Percentiles rank a stretch among this genome's conserved stretches.
Conservation (phyloP, 2,113 vertebrate species). For the Felis catus region DNA sequence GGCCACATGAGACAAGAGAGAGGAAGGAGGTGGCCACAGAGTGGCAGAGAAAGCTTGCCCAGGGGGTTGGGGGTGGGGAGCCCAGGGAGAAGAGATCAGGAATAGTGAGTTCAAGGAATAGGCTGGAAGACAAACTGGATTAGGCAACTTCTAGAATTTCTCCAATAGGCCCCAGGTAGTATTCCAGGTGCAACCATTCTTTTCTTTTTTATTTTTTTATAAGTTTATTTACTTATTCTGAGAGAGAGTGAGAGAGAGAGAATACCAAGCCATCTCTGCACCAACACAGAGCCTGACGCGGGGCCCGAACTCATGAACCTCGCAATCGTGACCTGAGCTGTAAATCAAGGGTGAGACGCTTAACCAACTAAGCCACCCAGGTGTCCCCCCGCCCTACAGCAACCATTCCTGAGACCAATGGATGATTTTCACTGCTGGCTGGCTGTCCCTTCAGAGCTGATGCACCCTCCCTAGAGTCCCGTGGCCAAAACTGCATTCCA, state of each 20-base stretch:
- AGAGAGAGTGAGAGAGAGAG: too few relatives aligned
- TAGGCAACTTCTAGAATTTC: neutral
- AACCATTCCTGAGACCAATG: neutral
- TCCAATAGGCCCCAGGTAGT: neutral
- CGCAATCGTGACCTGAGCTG: too few relatives aligned
- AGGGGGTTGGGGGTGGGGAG: neutral
- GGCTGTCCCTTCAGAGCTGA: neutral
- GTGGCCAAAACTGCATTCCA: neutral
- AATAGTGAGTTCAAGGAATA: neutral
- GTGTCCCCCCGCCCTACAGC: too few relatives aligned
- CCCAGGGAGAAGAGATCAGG: too few relatives aligned
- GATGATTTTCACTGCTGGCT: neutral
- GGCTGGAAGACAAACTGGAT: neutral
- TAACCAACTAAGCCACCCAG: too few relatives aligned
- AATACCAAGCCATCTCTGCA: too few relatives aligned
- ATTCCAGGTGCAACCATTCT: too few relatives aligned
- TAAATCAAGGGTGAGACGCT: too few relatives aligned
- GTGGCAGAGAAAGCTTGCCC: neutral
- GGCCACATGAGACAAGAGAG: neutral
- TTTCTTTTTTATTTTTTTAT: too few relatives aligned
- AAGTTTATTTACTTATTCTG: too few relatives aligned
- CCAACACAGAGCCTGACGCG: too few relatives aligned
- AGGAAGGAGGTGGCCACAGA: neutral
- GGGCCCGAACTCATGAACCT: too few relatives aligned
- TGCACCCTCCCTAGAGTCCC: neutral